These are phyloP conservation scores for Acleris laterana DNA, from an alignment of 2,888 invertebrate genomes.

Conservation along the genomic window DNA sequence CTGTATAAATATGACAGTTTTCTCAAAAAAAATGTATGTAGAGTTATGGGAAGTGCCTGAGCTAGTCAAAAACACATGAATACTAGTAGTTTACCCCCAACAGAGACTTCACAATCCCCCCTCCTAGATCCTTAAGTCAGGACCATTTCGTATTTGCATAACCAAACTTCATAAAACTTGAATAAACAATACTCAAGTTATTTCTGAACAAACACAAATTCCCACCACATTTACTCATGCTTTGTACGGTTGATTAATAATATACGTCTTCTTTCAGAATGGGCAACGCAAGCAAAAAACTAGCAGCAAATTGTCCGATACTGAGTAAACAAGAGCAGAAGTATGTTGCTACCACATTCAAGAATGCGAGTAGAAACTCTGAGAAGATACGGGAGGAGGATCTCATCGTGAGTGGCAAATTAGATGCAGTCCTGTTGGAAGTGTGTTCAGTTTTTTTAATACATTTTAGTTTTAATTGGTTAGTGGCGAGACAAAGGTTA, in stretches of 20 bases:
- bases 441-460: conserved; percentile 77
- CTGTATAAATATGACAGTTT: too few relatives aligned
- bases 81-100: too few relatives aligned
- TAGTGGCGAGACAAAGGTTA: conserved; percentile 45
- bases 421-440: conserved; percentile 78
- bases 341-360: conserved; percentile 85
- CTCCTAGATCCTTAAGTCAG: too few relatives aligned
- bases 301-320: conserved; percentile 87
- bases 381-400: conserved; percentile 87
- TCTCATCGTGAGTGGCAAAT: conserved; percentile 85
- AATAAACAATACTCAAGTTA: neutral
- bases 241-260: neutral
- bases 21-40: too few relatives aligned
- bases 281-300: conserved; percentile 87
- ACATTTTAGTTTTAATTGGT: conserved; percentile 54
- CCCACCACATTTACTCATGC: neutral
- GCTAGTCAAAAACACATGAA: too few relatives aligned
- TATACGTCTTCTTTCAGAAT: conserved; percentile 60
- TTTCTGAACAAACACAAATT: neutral
- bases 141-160: too few relatives aligned
- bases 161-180: too few relatives aligned
- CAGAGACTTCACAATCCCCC: too few relatives aligned
- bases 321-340: conserved; percentile 87
- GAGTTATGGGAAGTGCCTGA: too few relatives aligned
- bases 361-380: conserved; percentile 86